Percentiles rank a stretch among this genome's conserved stretches.
phyloP scores from a whole-genome alignment of 2,888 invertebrate genomes.

The Tipula helvola region DNA sequence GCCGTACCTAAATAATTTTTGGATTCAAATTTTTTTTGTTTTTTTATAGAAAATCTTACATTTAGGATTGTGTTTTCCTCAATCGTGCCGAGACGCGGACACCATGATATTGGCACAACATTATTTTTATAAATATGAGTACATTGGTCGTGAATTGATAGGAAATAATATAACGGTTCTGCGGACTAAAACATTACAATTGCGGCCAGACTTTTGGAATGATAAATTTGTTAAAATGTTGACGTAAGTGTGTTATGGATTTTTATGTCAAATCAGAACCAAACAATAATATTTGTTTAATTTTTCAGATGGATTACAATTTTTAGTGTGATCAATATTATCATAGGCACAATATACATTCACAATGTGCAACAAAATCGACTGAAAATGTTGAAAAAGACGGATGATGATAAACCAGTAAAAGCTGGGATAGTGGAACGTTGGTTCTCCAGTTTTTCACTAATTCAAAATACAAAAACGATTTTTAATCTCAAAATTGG shows the following conservation, averaged over 20 bases:
- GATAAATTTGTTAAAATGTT: not conserved
- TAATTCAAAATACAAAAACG: not conserved
- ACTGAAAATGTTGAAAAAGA: not conserved
- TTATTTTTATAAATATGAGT: not conserved
- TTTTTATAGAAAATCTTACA: slow-evolving; percentile 16
- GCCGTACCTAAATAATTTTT: no score
- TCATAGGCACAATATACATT: not conserved
- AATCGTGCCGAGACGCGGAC: slow-evolving; percentile 14
- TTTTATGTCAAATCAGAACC: not conserved
- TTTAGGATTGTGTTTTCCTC: slow-evolving; percentile 18
- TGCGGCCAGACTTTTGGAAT: not conserved
- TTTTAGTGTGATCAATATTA: not conserved
- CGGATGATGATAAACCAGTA: not conserved
- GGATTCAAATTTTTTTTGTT: not conserved
- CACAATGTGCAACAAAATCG: not conserved
- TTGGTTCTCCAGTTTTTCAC: not conserved
- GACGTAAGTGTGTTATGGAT: not conserved
- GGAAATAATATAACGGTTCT: not conserved
- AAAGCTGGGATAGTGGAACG: not conserved
- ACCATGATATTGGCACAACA: slow-evolving; percentile 10
- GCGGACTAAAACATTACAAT: not conserved
- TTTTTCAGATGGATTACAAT: not conserved
- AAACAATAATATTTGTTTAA: not conserved
- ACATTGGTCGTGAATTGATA: not conserved
- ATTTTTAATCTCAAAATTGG: not conserved